Evolutionary conservation across 2,888 invertebrate species (phyloP).

Genomic region (Acrocera orbiculus): DNA sequence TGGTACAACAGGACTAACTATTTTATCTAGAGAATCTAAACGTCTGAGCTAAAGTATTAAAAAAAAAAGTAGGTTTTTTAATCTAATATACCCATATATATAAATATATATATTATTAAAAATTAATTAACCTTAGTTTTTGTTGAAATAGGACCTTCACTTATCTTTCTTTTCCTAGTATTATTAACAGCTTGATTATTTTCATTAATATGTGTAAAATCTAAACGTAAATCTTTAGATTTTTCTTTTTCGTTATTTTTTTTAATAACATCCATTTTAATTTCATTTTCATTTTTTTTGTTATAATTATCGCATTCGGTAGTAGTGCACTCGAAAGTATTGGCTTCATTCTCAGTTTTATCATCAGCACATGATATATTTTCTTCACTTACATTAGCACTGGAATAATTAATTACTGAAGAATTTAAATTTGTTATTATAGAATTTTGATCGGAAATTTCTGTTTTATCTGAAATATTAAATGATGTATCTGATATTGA

Average conservation of each 20-base stretch:
- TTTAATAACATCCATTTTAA: neutral
- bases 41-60: conserved; percentile 39
- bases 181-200: conserved; percentile 3
- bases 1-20: conserved; percentile 80
- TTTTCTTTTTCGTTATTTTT: conserved; percentile 18
- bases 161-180: conserved; percentile 26
- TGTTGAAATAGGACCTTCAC: conserved; percentile 28
- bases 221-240: conserved; percentile 26
- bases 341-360: neutral
- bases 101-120: conserved; percentile 17
- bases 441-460: too few species aligned
- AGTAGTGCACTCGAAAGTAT: neutral
- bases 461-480: too few species aligned
- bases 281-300: neutral
- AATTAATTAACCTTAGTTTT: conserved; percentile 26
- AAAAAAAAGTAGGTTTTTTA: conserved; percentile 33
- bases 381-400: too few species aligned
- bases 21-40: conserved; percentile 64
- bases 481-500: too few species aligned
- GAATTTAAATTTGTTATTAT: too few species aligned
- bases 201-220: conserved; percentile 16
- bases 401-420: too few species aligned
- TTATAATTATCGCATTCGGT: neutral
- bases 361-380: too few species aligned
- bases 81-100: conserved; percentile 33